Evolutionary conservation across 2,888 invertebrate genomes (phyloP).

Genomic region (Oligia fasciuncula): DNA sequence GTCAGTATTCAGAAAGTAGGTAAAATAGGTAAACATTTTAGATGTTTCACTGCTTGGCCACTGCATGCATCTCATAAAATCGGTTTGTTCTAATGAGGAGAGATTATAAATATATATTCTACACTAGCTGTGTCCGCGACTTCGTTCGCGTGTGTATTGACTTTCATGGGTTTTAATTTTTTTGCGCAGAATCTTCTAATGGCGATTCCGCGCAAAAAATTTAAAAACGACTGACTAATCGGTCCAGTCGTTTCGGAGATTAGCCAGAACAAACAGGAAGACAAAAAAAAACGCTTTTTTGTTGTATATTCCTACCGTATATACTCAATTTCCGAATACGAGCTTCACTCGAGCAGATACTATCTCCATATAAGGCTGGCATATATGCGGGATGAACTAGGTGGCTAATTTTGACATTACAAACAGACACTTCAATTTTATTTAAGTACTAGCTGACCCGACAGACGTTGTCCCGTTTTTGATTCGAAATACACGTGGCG

Average conservation of each 20-base stretch:
- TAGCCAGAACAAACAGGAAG: too few species aligned
- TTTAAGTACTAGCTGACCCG: too few species aligned
- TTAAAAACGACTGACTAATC: too few species aligned
- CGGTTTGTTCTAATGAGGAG: background rate
- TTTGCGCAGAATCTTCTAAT: too few species aligned
- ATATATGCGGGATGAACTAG: slow-evolving; percentile 21
- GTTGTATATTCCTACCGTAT: background rate
- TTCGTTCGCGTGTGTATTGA: background rate
- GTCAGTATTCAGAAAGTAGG: background rate
- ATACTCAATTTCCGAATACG: slow-evolving; percentile 25
- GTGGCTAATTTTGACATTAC: slow-evolving; percentile 6
- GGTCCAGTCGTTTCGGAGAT: background rate
- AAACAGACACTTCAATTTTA: too few species aligned
- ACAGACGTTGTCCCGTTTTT: too few species aligned
- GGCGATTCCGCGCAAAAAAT: too few species aligned
- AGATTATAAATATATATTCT: background rate
- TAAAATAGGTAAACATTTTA: too few species aligned
- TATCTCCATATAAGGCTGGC: slow-evolving; percentile 15
- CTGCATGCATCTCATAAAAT: too few species aligned
- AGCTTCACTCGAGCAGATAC: slow-evolving; percentile 26
- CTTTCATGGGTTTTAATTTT: background rate
- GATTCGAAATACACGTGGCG: too few species aligned
- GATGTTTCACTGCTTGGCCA: background rate
- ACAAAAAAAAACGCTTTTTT: too few species aligned
- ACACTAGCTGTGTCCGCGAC: background rate